Percentiles rank a stretch among this genome's conserved stretches.
phyloP scores from a whole-genome alignment of 2,113 vertebrate species.

The Campylomormyrus numenius region DNA sequence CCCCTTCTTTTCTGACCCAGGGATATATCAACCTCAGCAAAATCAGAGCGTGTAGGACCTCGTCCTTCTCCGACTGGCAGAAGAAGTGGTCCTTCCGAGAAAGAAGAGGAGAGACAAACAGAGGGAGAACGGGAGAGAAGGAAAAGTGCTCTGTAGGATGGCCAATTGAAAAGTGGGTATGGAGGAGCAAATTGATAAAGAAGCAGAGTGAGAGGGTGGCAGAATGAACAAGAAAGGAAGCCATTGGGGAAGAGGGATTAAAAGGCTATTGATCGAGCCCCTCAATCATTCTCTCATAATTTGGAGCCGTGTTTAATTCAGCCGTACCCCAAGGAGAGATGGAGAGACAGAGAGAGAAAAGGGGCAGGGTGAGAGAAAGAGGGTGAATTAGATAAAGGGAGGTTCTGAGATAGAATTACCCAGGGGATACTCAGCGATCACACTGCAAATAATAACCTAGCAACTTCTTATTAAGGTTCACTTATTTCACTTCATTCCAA shows the following conservation, averaged over 20 bases:
- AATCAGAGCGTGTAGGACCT: not conserved
- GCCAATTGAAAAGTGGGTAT: constrained; percentile 23
- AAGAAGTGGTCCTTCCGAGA: not conserved
- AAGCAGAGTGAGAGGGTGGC: constrained; percentile 30
- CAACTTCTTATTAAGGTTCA: not conserved
- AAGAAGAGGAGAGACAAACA: constrained; percentile 5
- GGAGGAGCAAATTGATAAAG: constrained; percentile 23
- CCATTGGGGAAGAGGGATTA: constrained; percentile 48
- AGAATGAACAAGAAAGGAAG: constrained; percentile 42
- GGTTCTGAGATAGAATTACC: not conserved
- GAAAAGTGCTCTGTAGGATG: not conserved
- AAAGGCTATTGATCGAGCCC: constrained; percentile 53
- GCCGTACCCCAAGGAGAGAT: constrained; percentile 26
- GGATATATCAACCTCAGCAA: not conserved
- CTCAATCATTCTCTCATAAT: constrained; percentile 49
- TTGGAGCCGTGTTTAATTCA: constrained; percentile 60
- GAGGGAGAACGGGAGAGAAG: constrained; percentile 6
- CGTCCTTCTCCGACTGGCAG: constrained; percentile 10
- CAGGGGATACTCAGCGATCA: not conserved
- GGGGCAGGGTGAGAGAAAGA: not conserved
- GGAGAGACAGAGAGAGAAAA: constrained; percentile 28
- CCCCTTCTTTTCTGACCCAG: not conserved
- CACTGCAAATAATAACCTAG: not conserved
- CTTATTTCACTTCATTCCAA: not conserved
- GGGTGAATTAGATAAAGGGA: not conserved